A percentile compares a stretch with the other conserved stretches of the same genome.
Evolutionary conservation across 2,797 vertebrate genomes (phyloP).

Genomic region (Crenichthys baileyi): DNA sequence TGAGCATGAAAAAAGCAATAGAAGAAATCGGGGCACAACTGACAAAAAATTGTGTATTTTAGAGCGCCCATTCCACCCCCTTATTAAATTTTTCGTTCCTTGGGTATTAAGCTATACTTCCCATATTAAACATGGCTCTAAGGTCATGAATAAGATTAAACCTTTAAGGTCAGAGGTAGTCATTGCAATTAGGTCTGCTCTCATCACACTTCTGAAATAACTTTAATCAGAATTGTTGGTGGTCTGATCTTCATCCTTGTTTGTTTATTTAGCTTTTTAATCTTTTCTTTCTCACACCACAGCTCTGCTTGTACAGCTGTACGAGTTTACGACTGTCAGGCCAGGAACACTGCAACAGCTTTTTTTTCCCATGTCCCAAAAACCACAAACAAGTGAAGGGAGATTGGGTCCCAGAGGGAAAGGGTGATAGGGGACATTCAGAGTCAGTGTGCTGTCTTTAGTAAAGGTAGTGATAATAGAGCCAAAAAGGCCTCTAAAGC

Average conservation of each 20-base stretch:
- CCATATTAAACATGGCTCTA: too few species aligned
- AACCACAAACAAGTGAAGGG: neutral
- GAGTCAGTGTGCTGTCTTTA: slow-evolving; percentile 17
- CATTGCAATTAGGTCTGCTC: neutral
- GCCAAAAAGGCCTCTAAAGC: slow-evolving; percentile 1
- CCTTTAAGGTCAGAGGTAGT: neutral
- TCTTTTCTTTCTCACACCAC: slow-evolving; percentile 26
- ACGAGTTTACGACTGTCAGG: slow-evolving; percentile 32
- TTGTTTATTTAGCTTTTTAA: slow-evolving; percentile 13
- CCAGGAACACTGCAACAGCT: neutral
- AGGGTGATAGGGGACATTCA: neutral
- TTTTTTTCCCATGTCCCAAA: slow-evolving; percentile 33
- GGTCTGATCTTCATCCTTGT: slow-evolving; percentile 18
- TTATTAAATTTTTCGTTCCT: neutral
- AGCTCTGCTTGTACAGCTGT: slow-evolving; percentile 69
- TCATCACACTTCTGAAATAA: slow-evolving; percentile 3
- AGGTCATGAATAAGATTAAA: neutral
- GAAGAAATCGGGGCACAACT: neutral
- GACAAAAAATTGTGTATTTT: neutral
- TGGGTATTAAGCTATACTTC: neutral
- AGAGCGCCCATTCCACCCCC: neutral
- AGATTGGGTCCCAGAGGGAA: neutral
- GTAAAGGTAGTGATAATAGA: slow-evolving; percentile 1
- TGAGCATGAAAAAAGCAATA: neutral
- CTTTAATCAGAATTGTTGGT: slow-evolving; percentile 11